These are phyloP conservation scores for Sesia apiformis DNA, from an alignment of 2,888 invertebrate genomes.

Conservation along the genomic window DNA sequence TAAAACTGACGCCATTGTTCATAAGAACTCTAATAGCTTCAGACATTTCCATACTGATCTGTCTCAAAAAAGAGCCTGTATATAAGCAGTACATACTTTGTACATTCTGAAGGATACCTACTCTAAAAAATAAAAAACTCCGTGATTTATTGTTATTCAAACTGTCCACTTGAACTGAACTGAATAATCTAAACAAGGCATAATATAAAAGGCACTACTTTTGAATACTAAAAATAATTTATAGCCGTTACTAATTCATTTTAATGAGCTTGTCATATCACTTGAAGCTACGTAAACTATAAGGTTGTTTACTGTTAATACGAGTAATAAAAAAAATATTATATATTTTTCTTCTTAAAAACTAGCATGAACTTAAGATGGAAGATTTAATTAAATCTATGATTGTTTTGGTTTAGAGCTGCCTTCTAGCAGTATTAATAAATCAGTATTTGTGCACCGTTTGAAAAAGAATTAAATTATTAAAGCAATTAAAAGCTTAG, in stretches of 20 bases:
- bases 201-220: conserved; percentile 42
- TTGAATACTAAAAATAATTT: conserved; percentile 17
- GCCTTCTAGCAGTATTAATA: conserved; percentile 19
- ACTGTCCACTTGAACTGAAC: not conserved
- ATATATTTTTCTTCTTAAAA: conserved; percentile 19
- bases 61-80: too few relatives aligned
- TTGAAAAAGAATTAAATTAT: conserved; percentile 7
- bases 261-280: conserved; percentile 4
- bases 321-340: conserved; percentile 26
- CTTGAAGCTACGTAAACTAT: conserved; percentile 7
- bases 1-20: too few relatives aligned
- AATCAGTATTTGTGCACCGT: conserved; percentile 39
- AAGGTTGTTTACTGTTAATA: conserved; percentile 8
- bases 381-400: conserved; percentile 42
- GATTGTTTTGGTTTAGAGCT: conserved; percentile 40
- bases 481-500: conserved; percentile 6
- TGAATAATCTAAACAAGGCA: conserved; percentile 1
- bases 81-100: too few relatives aligned
- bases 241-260: conserved; percentile 17
- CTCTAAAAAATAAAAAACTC: too few relatives aligned
- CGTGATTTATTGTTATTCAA: too few relatives aligned
- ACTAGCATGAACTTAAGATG: conserved; percentile 30
- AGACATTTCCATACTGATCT: too few relatives aligned
- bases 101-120: too few relatives aligned
- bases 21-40: too few relatives aligned